Conservation (phyloP, 2,113 vertebrate species). For the Rutilus rutilus region DNA sequence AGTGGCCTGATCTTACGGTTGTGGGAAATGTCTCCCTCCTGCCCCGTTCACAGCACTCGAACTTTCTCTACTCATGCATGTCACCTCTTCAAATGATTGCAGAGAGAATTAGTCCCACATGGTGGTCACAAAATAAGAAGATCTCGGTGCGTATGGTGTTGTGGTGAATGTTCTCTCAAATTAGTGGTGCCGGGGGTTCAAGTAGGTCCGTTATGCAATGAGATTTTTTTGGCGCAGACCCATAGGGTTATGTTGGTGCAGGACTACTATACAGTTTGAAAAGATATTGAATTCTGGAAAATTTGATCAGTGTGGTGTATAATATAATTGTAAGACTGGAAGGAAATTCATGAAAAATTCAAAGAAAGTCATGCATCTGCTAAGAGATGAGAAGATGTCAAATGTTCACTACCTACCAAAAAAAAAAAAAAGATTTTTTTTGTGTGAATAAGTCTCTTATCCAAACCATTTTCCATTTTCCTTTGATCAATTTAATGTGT, state of each 20-base stretch:
- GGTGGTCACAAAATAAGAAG: constrained; percentile 10
- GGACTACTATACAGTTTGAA: background rate
- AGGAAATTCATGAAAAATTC: background rate
- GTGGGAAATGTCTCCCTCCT: constrained; percentile 34
- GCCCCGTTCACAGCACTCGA: background rate
- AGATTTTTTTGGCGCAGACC: constrained; percentile 22
- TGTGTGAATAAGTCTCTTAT: background rate
- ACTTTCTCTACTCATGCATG: background rate
- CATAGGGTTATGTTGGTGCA: constrained; percentile 21
- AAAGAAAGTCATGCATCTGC: background rate
- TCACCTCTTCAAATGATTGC: background rate
- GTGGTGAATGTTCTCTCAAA: constrained; percentile 3
- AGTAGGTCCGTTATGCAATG: constrained; percentile 15
- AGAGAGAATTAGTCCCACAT: constrained; percentile 14
- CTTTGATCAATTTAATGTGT: background rate
- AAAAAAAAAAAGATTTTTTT: background rate
- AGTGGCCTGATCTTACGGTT: constrained; percentile 24
- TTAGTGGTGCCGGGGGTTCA: background rate
- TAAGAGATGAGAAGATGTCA: background rate
- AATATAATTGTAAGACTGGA: background rate
- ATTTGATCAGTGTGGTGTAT: background rate
- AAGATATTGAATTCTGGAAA: constrained; percentile 3
- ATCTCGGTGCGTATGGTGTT: background rate
- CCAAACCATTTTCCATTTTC: background rate
- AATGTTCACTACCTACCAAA: background rate